These are phyloP conservation scores for Aleiodes leptofemur DNA, from an alignment of 2,888 invertebrate species.

Conservation along the genomic window DNA sequence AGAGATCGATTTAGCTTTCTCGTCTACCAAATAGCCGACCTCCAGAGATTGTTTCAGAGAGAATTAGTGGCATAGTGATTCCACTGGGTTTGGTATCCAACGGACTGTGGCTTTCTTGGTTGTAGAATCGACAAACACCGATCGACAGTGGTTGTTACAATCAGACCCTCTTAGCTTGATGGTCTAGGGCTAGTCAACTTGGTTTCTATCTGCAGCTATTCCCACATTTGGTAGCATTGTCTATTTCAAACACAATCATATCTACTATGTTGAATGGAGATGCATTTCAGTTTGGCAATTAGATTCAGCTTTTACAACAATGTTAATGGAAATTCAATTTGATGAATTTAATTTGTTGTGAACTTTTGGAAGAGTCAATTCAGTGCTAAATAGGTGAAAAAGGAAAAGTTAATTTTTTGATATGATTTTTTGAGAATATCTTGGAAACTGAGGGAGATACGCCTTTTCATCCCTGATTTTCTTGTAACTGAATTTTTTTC, in stretches of 20 bases:
- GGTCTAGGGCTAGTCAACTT: conserved; percentile 21
- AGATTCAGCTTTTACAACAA: conserved; percentile 3
- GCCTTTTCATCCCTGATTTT: too few relatives aligned
- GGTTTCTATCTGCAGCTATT: conserved; percentile 28
- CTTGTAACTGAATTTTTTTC: too few relatives aligned
- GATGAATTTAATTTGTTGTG: not conserved
- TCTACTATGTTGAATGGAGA: conserved; percentile 58
- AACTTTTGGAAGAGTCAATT: not conserved
- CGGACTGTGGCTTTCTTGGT: conserved; percentile 37
- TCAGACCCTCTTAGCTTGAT: conserved; percentile 38
- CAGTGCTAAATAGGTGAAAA: too few relatives aligned
- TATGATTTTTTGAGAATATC: too few relatives aligned
- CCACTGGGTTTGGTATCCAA: conserved; percentile 40
- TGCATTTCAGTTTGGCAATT: conserved; percentile 46
- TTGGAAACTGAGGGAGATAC: not conserved
- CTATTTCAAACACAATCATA: conserved; percentile 54
- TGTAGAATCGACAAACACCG: conserved; percentile 46
- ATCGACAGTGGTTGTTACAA: conserved; percentile 46
- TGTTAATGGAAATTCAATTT: not conserved
- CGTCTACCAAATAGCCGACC: conserved; percentile 16
- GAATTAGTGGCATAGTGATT: conserved; percentile 49
- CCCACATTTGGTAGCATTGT: conserved; percentile 52
- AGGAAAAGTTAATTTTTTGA: not conserved
- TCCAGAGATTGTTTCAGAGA: conserved; percentile 45
- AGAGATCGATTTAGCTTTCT: not conserved